phyloP scores from a whole-genome alignment of 2,113 vertebrate genomes.

The human region DNA sequence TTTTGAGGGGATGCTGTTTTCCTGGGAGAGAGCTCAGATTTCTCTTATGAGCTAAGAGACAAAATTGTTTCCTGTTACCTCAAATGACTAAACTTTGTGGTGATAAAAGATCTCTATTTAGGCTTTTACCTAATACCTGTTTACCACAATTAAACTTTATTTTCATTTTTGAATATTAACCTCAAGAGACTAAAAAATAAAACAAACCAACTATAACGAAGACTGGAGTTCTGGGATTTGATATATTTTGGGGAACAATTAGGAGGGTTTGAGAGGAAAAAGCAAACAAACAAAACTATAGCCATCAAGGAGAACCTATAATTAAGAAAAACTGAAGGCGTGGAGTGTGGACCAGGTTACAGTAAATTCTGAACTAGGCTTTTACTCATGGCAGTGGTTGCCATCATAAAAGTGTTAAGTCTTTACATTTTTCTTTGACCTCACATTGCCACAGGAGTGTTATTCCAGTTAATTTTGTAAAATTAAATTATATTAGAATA shows the following conservation, averaged over 20 bases:
- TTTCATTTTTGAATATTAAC: conserved; percentile 22
- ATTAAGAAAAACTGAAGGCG: not conserved
- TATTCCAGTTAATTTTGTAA: not conserved
- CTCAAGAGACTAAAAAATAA: not conserved
- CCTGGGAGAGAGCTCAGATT: not conserved
- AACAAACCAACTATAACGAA: not conserved
- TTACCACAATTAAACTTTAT: not conserved
- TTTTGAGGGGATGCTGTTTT: not conserved
- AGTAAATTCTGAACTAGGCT: not conserved
- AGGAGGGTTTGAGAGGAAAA: not conserved
- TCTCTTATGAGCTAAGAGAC: not conserved
- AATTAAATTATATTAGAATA: conserved; percentile 4
- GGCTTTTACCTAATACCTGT: not conserved
- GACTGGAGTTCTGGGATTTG: not conserved
- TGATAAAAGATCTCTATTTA: not conserved
- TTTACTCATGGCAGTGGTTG: not conserved
- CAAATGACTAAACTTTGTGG: not conserved
- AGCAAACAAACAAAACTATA: not conserved
- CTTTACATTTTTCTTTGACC: not conserved
- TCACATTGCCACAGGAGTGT: not conserved
- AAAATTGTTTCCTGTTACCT: not conserved
- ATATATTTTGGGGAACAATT: not conserved
- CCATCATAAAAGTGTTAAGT: not conserved
- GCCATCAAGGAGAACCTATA: not conserved
- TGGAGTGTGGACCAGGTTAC: too few species aligned